Percentiles rank a stretch among this genome's conserved stretches.
Conservation (phyloP, 2,797 vertebrate genomes). For the Acrocephalus scirpaceus region DNA sequence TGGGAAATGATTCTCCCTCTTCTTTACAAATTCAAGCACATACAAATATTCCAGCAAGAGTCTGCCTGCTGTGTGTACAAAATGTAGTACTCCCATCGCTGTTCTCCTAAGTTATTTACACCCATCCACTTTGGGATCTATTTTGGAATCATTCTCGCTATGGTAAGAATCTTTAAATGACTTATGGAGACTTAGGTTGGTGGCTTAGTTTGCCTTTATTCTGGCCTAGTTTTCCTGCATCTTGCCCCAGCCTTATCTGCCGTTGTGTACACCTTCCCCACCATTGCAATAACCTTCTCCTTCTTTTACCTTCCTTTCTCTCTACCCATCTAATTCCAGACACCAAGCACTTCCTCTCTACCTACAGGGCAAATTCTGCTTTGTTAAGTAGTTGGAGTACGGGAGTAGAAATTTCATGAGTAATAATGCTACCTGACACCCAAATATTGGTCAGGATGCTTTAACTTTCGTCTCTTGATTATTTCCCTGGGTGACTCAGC, state of each 20-base stretch:
- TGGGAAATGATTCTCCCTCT: neutral
- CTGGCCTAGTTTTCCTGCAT: neutral
- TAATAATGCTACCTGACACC: neutral
- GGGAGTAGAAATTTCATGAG: neutral
- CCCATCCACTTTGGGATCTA: neutral
- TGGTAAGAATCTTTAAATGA: neutral
- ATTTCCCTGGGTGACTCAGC: constrained; percentile 1
- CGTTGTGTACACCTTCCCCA: neutral
- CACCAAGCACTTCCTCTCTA: neutral
- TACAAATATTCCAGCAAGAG: neutral
- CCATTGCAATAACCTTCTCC: neutral
- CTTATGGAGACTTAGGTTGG: accelerated
- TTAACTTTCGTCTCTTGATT: neutral
- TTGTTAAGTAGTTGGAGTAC: neutral
- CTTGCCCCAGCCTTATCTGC: neutral
- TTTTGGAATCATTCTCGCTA: neutral
- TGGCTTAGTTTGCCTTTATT: neutral
- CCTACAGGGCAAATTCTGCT: neutral
- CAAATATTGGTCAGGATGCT: neutral
- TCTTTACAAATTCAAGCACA: neutral
- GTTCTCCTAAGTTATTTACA: neutral
- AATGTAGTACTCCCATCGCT: neutral
- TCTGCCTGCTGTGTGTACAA: neutral
- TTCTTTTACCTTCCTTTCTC: neutral
- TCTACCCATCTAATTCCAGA: neutral